A percentile compares a stretch with the other conserved stretches of the same genome.
These are phyloP conservation scores for Rhizoglyphus robini DNA, from an alignment of 1,140 invertebrate genomes.

Conservation along the genomic window DNA sequence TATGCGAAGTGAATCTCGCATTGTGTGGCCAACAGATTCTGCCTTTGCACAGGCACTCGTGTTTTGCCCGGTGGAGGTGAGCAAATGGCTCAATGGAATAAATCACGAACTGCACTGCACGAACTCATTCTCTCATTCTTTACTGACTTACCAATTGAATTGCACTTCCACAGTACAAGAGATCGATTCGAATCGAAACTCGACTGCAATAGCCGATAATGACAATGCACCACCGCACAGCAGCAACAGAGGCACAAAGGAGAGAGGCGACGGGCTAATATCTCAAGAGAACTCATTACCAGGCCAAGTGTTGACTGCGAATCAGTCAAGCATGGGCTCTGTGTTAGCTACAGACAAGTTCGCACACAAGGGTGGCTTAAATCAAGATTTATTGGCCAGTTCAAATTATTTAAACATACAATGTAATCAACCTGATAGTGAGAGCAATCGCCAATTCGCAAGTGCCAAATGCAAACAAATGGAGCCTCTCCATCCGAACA, in stretches of 20 bases:
- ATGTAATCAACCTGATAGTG: slow-evolving; percentile 3
- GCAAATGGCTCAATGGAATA: no score
- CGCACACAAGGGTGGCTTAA: not conserved
- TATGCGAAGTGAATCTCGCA: no score
- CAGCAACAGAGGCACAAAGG: no score
- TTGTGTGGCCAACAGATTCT: no score
- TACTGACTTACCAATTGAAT: no score
- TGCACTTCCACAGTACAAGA: not conserved
- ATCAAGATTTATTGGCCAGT: slow-evolving; percentile 2
- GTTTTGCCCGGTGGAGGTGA: no score
- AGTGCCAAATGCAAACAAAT: slow-evolving; percentile 4
- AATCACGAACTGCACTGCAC: no score
- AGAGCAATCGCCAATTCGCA: not conserved
- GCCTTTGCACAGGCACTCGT: no score
- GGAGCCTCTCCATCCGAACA: not conserved
- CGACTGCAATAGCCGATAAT: no score
- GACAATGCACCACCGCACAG: no score
- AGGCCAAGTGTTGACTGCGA: slow-evolving; percentile 5
- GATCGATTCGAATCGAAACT: slow-evolving; percentile 11
- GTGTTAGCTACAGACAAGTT: not conserved
- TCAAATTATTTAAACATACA: slow-evolving; percentile 11
- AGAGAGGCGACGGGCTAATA: not conserved
- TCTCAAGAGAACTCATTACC: slow-evolving; percentile 13
- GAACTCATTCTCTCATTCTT: no score
- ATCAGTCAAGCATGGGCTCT: not conserved